Conservation (phyloP, 2,888 invertebrate genomes). For the Melangyna quadrimaculata region DNA sequence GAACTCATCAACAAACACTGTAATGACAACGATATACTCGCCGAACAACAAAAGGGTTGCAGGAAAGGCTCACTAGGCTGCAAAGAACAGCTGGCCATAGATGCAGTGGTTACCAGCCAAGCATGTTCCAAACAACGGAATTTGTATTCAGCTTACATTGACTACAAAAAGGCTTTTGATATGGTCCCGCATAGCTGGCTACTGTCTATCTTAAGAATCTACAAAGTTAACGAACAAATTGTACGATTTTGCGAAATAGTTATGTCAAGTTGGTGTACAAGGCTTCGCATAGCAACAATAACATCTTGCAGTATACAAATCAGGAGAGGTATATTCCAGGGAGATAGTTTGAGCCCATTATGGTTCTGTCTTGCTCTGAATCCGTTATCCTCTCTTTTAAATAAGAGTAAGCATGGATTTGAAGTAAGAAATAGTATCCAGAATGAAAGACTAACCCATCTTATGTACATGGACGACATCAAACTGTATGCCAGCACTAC, state of each 20-base stretch:
- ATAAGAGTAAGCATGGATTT: neutral
- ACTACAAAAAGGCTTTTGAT: conserved; percentile 12
- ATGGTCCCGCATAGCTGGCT: neutral
- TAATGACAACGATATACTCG: neutral
- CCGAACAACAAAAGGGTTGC: neutral
- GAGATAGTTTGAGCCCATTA: neutral
- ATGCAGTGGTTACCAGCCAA: too few relatives aligned
- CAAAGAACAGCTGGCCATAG: too few relatives aligned
- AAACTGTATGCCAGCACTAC: neutral
- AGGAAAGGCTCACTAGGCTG: neutral
- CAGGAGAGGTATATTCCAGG: neutral
- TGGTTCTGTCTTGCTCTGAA: conserved; percentile 3
- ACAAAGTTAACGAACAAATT: neutral
- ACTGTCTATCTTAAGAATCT: neutral
- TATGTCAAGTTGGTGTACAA: neutral
- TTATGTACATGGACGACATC: neutral
- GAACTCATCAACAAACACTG: neutral
- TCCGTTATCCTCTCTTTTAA: neutral
- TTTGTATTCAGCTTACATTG: neutral
- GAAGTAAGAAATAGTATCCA: neutral
- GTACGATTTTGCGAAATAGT: neutral
- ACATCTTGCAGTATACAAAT: neutral
- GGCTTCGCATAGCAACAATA: neutral
- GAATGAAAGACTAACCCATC: neutral
- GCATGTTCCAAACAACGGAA: too few relatives aligned